These are phyloP conservation scores for Zeus faber DNA, from an alignment of 2,113 vertebrate genomes.

Conservation along the genomic window DNA sequence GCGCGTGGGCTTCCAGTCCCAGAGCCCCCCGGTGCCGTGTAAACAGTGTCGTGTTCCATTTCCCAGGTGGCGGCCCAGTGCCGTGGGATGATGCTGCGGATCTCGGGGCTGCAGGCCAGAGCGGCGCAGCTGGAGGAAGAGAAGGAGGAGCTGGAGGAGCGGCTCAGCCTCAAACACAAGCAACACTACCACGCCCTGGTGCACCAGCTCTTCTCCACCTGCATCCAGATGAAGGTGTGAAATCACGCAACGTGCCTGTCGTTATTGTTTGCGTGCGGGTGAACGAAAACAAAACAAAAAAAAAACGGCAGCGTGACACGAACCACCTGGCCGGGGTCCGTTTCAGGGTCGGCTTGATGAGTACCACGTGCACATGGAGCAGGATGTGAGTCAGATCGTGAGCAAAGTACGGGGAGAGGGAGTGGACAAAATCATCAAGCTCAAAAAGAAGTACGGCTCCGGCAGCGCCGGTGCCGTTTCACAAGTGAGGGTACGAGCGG, in stretches of 20 bases:
- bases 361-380: constrained; percentile 62
- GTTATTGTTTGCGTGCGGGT: too few species aligned
- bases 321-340: background rate
- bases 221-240: constrained; percentile 77
- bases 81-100: constrained; percentile 72
- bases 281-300: too few species aligned
- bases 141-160: constrained; percentile 51
- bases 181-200: constrained; percentile 71
- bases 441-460: constrained; percentile 72
- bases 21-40: too few species aligned
- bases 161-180: constrained; percentile 60
- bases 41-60: background rate
- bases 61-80: constrained; percentile 59
- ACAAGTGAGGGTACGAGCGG: constrained; percentile 67
- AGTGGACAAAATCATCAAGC: constrained; percentile 56
- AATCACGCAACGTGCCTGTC: too few species aligned
- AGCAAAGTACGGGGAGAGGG: constrained; percentile 64
- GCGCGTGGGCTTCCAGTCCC: too few species aligned
- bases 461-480: constrained; percentile 51
- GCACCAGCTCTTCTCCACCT: constrained; percentile 64
- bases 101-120: constrained; percentile 66
- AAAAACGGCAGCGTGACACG: too few species aligned
- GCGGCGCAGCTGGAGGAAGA: constrained; percentile 68
- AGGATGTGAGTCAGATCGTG: constrained; percentile 66
- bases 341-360: constrained; percentile 71